Percentiles rank a stretch among this genome's conserved stretches.
Conservation (phyloP, 2,113 vertebrate genomes). For the Helogale parvula region DNA sequence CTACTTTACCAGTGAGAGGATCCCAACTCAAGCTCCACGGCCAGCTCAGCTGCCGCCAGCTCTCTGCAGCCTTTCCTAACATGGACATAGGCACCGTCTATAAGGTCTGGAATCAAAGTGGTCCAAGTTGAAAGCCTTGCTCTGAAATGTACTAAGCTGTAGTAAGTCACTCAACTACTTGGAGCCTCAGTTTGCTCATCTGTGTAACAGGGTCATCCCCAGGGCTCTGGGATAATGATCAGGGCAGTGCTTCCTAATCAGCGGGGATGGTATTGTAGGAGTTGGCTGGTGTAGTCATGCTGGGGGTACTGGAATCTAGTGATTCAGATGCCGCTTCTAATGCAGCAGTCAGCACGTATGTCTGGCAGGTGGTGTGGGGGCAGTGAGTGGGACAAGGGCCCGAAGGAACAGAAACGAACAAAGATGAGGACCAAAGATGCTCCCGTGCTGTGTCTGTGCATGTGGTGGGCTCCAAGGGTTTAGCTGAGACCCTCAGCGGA, state of each 20-base stretch:
- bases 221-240: background rate
- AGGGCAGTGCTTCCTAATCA: background rate
- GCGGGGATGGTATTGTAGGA: background rate
- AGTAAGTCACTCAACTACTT: background rate
- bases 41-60: background rate
- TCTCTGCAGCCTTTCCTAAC: background rate
- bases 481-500: background rate
- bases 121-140: background rate
- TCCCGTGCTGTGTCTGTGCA: background rate
- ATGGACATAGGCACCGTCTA: accelerated
- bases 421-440: background rate
- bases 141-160: background rate
- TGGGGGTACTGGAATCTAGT: background rate
- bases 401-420: background rate
- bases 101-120: background rate
- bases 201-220: background rate
- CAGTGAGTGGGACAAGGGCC: background rate
- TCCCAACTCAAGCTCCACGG: background rate
- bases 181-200: background rate
- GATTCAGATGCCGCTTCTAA: background rate
- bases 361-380: background rate
- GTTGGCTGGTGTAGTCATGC: accelerated
- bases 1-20: background rate
- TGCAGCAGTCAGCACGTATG: background rate
- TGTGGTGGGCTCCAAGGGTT: background rate